phyloP scores from a whole-genome alignment of 1,140 invertebrate species.

The Zaprionus tsacasi region DNA sequence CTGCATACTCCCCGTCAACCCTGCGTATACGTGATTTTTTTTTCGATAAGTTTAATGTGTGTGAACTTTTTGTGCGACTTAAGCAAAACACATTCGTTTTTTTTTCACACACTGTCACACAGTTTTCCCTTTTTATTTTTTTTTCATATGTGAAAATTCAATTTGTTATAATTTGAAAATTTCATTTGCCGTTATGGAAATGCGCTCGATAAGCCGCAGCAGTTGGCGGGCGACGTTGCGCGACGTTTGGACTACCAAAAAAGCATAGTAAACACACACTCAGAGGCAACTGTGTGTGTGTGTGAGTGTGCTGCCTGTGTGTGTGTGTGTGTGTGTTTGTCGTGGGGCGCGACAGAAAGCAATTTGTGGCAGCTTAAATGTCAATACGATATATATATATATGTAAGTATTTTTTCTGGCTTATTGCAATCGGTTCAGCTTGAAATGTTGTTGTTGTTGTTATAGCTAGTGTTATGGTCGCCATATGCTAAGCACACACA shows the following conservation, averaged over 20 bases:
- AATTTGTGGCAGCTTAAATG: conserved; percentile 80
- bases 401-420: conserved; percentile 32
- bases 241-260: conserved; percentile 22
- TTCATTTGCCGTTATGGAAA: conserved; percentile 79
- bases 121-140: not conserved
- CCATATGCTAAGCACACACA: conserved; percentile 41
- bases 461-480: conserved; percentile 27
- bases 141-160: conserved; percentile 71
- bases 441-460: not conserved
- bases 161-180: conserved; percentile 82
- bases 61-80: not conserved
- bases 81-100: not conserved
- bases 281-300: conserved; percentile 4
- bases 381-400: conserved; percentile 50
- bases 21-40: not conserved
- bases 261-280: conserved; percentile 2
- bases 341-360: conserved; percentile 57
- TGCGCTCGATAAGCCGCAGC: conserved; percentile 61
- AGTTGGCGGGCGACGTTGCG: conserved; percentile 12
- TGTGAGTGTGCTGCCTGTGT: not conserved
- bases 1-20: too few relatives aligned
- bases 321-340: conserved; percentile 11
- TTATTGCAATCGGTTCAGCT: conserved; percentile 44
- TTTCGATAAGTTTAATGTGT: not conserved
- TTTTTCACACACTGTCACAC: conserved; percentile 1